These are phyloP conservation scores for human DNA, from an alignment of 2,113 vertebrate species.

Conservation along the genomic window GRCh38 chrX:11125001-11125500, in stretches of 20 bases:
- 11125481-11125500: rapidly evolving
- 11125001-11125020: not conserved
- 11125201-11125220: not conserved
- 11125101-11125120: not conserved
- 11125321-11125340: not conserved
- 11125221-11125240: not conserved
- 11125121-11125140: not conserved
- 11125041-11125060: not conserved
- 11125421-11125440: not conserved
- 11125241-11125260: not conserved
- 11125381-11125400: not conserved
- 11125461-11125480: not conserved
- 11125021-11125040: not conserved
- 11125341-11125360: not conserved
- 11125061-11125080: not conserved
- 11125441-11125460: not conserved
- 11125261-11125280: not conserved
- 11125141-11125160: not conserved
- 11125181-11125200: not conserved
- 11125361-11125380: not conserved
- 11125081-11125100: not conserved
- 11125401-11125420: not conserved
- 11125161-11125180: not conserved
- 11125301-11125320: not conserved
- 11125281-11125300: not conserved